These are phyloP conservation scores for Penaeus chinensis DNA, from an alignment of 1,140 invertebrate genomes.

Conservation along the genomic window DNA sequence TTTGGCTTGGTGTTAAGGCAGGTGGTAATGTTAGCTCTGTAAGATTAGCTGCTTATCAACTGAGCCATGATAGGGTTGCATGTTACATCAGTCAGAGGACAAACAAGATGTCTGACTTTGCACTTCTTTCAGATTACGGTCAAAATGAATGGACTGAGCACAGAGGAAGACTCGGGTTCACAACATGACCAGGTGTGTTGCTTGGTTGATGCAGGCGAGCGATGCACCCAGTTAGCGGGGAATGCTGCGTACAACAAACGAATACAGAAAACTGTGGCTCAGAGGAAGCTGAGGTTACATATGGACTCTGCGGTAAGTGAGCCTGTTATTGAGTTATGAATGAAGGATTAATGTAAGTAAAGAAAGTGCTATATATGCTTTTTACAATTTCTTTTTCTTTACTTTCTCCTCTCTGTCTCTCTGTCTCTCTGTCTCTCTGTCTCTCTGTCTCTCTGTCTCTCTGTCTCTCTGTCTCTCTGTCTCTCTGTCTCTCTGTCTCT, in stretches of 20 bases:
- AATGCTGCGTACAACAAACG: constrained; percentile 97
- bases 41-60: neutral
- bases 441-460: too few species aligned
- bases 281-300: constrained; percentile 88
- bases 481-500: too few species aligned
- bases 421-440: too few species aligned
- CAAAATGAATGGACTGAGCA: constrained; percentile 85
- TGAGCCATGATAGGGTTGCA: neutral
- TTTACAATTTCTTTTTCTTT: neutral
- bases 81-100: too few species aligned
- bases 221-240: constrained; percentile 87
- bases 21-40: too few species aligned
- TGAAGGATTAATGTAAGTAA: neutral
- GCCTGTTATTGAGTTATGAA: neutral
- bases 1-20: too few species aligned
- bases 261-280: constrained; percentile 95
- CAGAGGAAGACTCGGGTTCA: constrained; percentile 80
- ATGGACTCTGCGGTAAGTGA: constrained; percentile 82
- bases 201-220: constrained; percentile 87
- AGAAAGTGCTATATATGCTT: neutral
- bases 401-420: neutral
- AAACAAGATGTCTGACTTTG: too few species aligned
- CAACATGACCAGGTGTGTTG: constrained; percentile 88
- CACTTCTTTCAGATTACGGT: constrained; percentile 18
- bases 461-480: too few species aligned